phyloP scores from a whole-genome alignment of 2,888 invertebrate genomes.

The Alsophila aescularia region DNA sequence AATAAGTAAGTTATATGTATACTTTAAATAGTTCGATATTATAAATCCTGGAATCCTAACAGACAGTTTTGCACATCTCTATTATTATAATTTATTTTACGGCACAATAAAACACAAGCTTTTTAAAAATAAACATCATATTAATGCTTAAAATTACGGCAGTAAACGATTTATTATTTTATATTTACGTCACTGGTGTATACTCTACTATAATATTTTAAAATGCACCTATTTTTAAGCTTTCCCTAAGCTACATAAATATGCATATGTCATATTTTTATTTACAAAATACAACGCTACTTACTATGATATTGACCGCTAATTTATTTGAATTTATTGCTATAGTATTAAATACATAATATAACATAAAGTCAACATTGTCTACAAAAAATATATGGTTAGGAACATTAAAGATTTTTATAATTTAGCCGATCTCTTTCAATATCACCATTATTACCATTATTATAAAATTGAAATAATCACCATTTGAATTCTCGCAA shows the following conservation, averaged over 20 bases:
- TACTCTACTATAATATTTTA: slow-evolving; percentile 22
- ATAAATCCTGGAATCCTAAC: background rate
- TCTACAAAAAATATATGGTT: no score
- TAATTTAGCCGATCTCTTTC: no score
- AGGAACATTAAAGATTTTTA: no score
- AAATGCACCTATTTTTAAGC: slow-evolving; percentile 41
- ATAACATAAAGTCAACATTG: background rate
- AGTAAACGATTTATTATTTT: slow-evolving; percentile 43
- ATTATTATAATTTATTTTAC: slow-evolving; percentile 3
- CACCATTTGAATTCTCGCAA: no score
- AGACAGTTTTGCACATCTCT: background rate
- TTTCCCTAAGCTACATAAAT: slow-evolving; percentile 46
- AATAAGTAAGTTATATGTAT: no score
- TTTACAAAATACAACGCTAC: slow-evolving; percentile 49
- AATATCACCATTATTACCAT: no score
- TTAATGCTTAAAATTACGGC: slow-evolving; percentile 55
- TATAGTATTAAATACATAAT: slow-evolving; percentile 8
- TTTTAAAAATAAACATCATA: slow-evolving; percentile 53
- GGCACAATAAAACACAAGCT: slow-evolving; percentile 41
- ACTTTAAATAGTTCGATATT: no score
- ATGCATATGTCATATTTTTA: slow-evolving; percentile 41
- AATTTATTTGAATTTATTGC: slow-evolving; percentile 34
- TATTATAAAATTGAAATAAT: no score
- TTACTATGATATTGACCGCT: slow-evolving; percentile 31
- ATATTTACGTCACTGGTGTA: slow-evolving; percentile 34